Base-by-base conservation (phyloP, 2,797 vertebrate genomes). In the Mustela erminea region DNA sequence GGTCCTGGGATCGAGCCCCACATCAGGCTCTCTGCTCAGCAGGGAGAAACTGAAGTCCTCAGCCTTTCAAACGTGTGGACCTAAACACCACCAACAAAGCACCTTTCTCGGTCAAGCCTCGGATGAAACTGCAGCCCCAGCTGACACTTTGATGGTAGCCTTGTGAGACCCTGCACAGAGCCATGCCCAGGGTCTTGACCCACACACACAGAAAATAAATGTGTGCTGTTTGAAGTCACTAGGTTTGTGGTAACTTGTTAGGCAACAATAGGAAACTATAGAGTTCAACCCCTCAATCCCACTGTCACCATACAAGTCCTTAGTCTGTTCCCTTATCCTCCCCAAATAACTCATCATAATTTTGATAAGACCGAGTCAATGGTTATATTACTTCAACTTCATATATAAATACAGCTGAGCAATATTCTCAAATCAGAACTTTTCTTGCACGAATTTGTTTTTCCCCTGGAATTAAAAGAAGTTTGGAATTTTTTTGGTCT, bases 351-450 rank as follows among this genome's bases (percentile, higher is more conserved):
- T 35, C 43, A 49, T 85, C 64, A 20, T 52, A 77, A 32, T 49
- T 77, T 9, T 12, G 8, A 9, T 70, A 32, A 52, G 35, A 60
- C 25, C 38, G 52, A 77, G 27, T 46, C 84, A 92, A 43, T 56
- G 8, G 35, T 92, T 85, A 14, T 58, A 78, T 72, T 86, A 83
- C 41, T 49, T 49, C 72, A 23, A 66, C 56, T 81, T 62, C 49
- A 35, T 43, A 75, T 46, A 75, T 29, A 87, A 58, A 64, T 87
- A 56, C 7, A 80, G n/a, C 7, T 80, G 15, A 75, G 38, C 10
- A 49, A 74, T 82, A 86, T 43, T 77, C 70, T 95, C 78, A 92
- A 85, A 81, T 68, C 35, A 95, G 21, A 83, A 83, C 20, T 82
- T 49, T 91, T 87, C 21, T 90, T 68, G 14, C 4, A 90, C 7